Evolutionary conservation across 2,888 invertebrate genomes (phyloP), one percentile per base, ranked within the genome.

Genomic region (Cosmia trapezina): DNA sequence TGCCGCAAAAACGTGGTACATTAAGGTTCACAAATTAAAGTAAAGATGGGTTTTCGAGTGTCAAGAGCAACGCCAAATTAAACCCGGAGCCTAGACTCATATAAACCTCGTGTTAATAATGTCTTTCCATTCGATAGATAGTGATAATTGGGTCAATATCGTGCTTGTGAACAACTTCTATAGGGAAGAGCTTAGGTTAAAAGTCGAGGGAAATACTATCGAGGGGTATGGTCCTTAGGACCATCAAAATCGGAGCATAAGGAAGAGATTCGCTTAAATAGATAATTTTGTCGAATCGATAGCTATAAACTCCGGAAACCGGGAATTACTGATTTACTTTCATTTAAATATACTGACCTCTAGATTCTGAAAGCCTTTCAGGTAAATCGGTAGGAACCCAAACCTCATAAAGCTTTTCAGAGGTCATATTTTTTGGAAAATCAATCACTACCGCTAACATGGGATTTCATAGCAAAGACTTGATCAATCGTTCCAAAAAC

Each of bases 21-120:
- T 72, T 63, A 69, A 69, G 33, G 69, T 51, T 59, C 68, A 66
- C 56, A 59, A 73, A 73, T 78, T 80, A 73, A 68, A 70, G 45
- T 80, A 78, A 76, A 80, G 83, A 84, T 72, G 78, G 43, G 69
- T 60, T 74, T 72, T 70, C 53, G 65, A 83, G 78, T 77, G 74
- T 76, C 83, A 84, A 84, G 73, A 71, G 14, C 73, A 60, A 43
- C 43, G 8, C n/a, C 51, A 53, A 73, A 74, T 76, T 80, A 72
- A 77, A 45, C 41, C 41, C 47, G 45, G 65, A 61, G 47, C 33
- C 14, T 37, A 71, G 19, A 6, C 0, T n/a, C 2, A 22, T 51
- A 8, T 22, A 45, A 5, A 33, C 12, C 2, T 47, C 3, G 17
- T 45, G 4, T 14, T 14, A 28, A 6, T 14, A 41, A n/a, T 57